Base-by-base conservation (phyloP, 1,140 invertebrate species). In the Zeugodacus cucurbitae region DNA sequence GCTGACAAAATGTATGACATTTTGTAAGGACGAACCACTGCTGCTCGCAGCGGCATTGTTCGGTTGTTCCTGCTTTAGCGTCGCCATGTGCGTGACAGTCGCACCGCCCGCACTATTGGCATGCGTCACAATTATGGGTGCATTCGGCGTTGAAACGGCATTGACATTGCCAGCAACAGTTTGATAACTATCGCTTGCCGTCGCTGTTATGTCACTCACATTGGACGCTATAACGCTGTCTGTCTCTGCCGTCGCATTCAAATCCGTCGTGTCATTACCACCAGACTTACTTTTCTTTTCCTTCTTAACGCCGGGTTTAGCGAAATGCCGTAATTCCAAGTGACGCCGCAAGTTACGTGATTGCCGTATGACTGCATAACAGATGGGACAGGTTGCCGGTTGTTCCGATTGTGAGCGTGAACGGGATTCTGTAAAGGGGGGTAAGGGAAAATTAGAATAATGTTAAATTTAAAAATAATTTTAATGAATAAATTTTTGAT, bases 361-460 rank as follows among this genome's bases (percentile, higher is more conserved):
- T 90, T 95, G 95, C 87, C 95, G 93, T 86, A 95, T 94, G 86
- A 95, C 94, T 74, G 95, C 94, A 88, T 95, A 95, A 88, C 95
- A 95, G 20, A 95, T 92, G 59, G 95, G 95, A 93, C 95, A 95
- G 88, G 95, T 94, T 37, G 95, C 95, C 41, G 95, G 95, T 93
- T 95, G 95, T 91, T 95, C 95, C 26, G 95, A 95, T 87, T 95
- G 95, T 54, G 95, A 95, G 70, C 95, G 94, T 62, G 94, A 93
- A 90, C 95, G 94, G 8, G 94, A 91, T 89, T 93, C 91, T 93
- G 88, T 1, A 89, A 85, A 58, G 3, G 48, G 37, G 11, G 62
- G 57, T 26, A 57, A 59, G 11, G 41, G 14, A 26, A 87, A 44
- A 48, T 32, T 11, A 54, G 62, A 17, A 44, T 0, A 29, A 17